Base-by-base conservation (phyloP, 2,797 vertebrate species). In the Distichodus sexfasciatus region DNA sequence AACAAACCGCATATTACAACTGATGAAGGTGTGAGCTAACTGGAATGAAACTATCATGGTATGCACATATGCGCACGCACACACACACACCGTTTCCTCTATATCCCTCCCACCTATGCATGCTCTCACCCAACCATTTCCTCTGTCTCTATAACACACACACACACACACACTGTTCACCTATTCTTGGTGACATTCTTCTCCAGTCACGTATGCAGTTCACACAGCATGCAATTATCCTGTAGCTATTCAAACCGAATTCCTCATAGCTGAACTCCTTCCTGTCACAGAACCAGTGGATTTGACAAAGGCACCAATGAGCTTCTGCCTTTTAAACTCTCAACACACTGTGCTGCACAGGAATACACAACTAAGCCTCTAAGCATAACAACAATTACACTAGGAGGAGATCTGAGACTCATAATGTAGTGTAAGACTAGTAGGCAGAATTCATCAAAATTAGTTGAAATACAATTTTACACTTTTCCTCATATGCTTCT, bases 21-120 rank as follows among this genome's bases (percentile, higher is more conserved):
- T 50, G 33, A 69, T 44, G 67, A 72, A 24, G 67, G 14, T 6
- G 24, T 53, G 4, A 47, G 17, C 23, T 58, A 53, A 14, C 9
- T 51, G 47, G 38, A 50, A 58, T 23, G n/a, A 53, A 9, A 65
- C 23, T 68, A 46, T 44, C 66, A 67, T 12, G 19, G 3, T 14
- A 12, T 3, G 29, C 10, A 10, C 38, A 26, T n/a, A 50, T 6
- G 38, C 28, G 48, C 8, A 57, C n/a, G 50, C 51, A 55, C n/a
- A 62, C 28, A 47, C 41, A 28, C 19, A 33, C 38, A 63, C 17
- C 36, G 21, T 54, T 24, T 54, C 50, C 41, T 29, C 44, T 44
- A 44, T 60, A n/a, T n/a, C n/a, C n/a, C n/a, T 44, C 44, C 31
- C 31, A 35, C 2, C 19, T 15, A 19, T 36, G 19, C 44, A 63